Base-by-base conservation (phyloP, 2,888 invertebrate species). In the Drosophila nr. perissopoda region DNA sequence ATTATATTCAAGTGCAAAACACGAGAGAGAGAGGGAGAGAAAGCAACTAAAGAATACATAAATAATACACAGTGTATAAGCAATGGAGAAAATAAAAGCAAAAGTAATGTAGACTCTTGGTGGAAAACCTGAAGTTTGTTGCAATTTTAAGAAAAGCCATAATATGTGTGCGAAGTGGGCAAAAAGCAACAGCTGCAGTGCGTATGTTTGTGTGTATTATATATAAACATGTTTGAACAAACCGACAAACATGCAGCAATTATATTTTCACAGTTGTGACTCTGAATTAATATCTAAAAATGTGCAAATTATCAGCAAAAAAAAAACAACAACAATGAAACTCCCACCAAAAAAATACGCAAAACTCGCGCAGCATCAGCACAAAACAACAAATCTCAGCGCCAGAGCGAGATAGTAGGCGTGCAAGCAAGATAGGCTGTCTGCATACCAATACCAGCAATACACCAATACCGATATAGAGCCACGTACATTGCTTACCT, bases 121-220 rank as follows among this genome's bases (percentile, higher is more conserved):
- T 57, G 63, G 61, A 78, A 78, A 73, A 68, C 73, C 76, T 71
- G 77, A 64, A 84, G 62, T 75, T 67, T 65, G 49, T 75, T 69
- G 81, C 72, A 65, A 83, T 71, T 73, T 79, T 83, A 72, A 70
- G 66, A 73, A 76, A 76, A 63, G 51, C 69, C 62, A 72, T 76
- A 67, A 58, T 61, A 69, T 53, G 49, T 58, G 72, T 69, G 68
- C 67, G 70, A 73, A 77, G 74, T 63, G 77, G 42, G 61, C 62
- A 64, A 65, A 76, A 76, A 45, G 53, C 53, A 45, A 58, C n/a
- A 49, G 36, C 48, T 18, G n/a, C 36, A 53, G 42, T 70, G 56
- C 36, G 31, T 62, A 56, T 42, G 56, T 16, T 10, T 5, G 59
- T 48, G 31, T 59, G 16, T 31, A 34, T 66, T 58, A 53, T 33